These are phyloP conservation scores for Camelus bactrianus DNA, from an alignment of 2,113 vertebrate genomes.

Conservation along the genomic window DNA sequence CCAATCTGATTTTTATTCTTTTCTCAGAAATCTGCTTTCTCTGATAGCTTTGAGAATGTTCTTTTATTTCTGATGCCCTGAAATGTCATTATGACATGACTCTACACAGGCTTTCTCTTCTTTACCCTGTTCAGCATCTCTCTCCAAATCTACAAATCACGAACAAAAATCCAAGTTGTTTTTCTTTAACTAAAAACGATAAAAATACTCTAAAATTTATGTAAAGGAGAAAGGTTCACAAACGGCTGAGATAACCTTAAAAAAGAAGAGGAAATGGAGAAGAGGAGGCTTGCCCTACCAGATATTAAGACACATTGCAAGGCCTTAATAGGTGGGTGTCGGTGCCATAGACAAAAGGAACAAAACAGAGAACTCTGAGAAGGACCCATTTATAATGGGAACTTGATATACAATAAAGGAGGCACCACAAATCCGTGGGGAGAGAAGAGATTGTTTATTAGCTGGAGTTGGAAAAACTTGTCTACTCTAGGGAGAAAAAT, in stretches of 20 bases:
- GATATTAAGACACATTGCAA: neutral
- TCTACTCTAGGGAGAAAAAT: neutral
- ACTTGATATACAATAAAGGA: neutral
- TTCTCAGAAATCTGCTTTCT: neutral
- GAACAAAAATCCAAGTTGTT: neutral
- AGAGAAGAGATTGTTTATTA: slow-evolving; percentile 32
- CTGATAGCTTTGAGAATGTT: neutral
- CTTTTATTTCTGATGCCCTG: neutral
- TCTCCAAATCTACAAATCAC: neutral
- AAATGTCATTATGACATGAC: neutral
- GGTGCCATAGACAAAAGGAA: neutral
- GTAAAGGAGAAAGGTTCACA: neutral
- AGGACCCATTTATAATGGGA: neutral
- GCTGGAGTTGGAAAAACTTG: neutral
- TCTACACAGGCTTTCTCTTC: neutral
- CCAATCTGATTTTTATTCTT: neutral
- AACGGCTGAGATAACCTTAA: neutral
- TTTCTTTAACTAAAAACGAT: neutral
- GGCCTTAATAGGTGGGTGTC: neutral
- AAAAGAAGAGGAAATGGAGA: neutral
- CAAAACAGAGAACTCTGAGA: slow-evolving; percentile 16
- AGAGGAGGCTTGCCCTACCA: neutral
- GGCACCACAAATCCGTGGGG: neutral
- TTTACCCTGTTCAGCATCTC: neutral
- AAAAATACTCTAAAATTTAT: neutral